Conservation (phyloP, 2,797 vertebrate genomes). For the Hydrolagus colliei region DNA sequence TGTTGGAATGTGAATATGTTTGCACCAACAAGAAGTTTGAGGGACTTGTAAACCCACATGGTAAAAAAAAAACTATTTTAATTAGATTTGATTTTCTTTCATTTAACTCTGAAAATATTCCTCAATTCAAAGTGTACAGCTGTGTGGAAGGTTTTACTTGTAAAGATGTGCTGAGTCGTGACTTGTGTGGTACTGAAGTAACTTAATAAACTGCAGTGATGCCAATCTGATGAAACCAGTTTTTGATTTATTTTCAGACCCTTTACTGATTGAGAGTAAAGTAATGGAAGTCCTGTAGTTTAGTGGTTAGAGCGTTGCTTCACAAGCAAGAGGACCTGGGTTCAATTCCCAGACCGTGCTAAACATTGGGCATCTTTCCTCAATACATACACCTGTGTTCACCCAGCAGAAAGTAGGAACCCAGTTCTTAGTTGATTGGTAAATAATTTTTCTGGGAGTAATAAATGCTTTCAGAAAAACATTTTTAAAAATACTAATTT, state of each 20-base stretch:
- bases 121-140: constrained; percentile 22
- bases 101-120: constrained; percentile 21
- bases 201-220: constrained; percentile 28
- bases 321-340: too few species aligned
- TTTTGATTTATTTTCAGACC: neutral
- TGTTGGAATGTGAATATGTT: constrained; percentile 31
- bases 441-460: too few species aligned
- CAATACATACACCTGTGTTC: too few species aligned
- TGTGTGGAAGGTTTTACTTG: constrained; percentile 28
- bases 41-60: constrained; percentile 22
- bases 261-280: too few species aligned
- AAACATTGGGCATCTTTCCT: too few species aligned
- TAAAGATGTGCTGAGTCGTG: constrained; percentile 29
- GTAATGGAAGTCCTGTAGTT: too few species aligned
- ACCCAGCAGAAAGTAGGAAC: too few species aligned
- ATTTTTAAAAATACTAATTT: too few species aligned
- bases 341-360: too few species aligned
- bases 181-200: constrained; percentile 31
- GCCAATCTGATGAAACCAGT: constrained; percentile 12
- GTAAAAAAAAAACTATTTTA: constrained; percentile 26
- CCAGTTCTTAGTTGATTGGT: too few species aligned
- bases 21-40: constrained; percentile 27
- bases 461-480: too few species aligned
- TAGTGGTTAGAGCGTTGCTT: too few species aligned
- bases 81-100: constrained; percentile 21